These are phyloP conservation scores for Phocoena sinus DNA, from an alignment of 2,113 vertebrate genomes.

Conservation along the genomic window DNA sequence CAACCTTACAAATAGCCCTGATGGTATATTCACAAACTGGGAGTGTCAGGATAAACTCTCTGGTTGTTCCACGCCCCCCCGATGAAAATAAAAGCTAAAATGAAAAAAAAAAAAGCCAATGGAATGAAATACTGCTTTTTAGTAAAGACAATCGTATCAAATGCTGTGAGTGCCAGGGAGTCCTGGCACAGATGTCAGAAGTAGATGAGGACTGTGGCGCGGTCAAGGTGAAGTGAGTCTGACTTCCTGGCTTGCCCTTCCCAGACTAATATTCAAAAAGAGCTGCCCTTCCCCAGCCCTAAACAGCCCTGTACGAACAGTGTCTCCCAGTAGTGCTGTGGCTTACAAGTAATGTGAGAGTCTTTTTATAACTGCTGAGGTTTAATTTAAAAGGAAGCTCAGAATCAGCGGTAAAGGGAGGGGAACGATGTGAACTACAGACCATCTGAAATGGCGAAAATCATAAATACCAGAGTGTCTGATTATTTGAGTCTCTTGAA, in stretches of 20 bases:
- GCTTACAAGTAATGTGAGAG: slow-evolving; percentile 65
- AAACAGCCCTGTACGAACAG: slow-evolving; percentile 53
- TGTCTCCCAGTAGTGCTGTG: slow-evolving; percentile 62
- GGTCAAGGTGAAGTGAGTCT: slow-evolving; percentile 34
- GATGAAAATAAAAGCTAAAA: slow-evolving; percentile 8
- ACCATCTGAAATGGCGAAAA: slow-evolving; percentile 75
- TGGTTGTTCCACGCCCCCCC: neutral
- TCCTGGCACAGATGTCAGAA: neutral
- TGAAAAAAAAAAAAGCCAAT: neutral
- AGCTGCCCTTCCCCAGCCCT: slow-evolving; percentile 27
- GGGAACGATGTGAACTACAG: slow-evolving; percentile 72
- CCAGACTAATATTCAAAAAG: slow-evolving; percentile 60
- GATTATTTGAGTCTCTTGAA: slow-evolving; percentile 80
- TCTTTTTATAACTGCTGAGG: slow-evolving; percentile 74
- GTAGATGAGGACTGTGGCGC: slow-evolving; percentile 7
- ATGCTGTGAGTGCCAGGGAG: neutral
- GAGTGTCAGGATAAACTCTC: neutral
- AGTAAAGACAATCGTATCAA: slow-evolving; percentile 10
- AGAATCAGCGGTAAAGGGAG: slow-evolving; percentile 70
- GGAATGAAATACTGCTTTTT: neutral
- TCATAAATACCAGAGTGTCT: slow-evolving; percentile 79
- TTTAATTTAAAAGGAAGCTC: slow-evolving; percentile 73
- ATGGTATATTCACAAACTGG: neutral
- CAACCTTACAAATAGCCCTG: neutral
- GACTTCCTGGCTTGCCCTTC: slow-evolving; percentile 28